Evolutionary conservation across 64 coral and sea anemone genomes (phyloP).

Genomic region (Montipora efflorescens): DNA sequence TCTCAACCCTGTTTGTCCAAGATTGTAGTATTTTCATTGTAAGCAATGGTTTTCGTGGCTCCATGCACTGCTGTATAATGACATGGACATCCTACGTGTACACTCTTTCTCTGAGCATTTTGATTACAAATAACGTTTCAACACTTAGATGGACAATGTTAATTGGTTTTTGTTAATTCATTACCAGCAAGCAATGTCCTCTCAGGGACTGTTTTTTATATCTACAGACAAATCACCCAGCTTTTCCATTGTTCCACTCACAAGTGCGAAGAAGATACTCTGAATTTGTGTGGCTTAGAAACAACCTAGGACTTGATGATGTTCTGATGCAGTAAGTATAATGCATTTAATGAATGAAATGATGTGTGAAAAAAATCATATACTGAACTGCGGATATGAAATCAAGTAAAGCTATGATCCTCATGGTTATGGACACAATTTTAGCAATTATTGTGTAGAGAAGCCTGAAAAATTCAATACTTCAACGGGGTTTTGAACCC

Average conservation of each 20-base stretch:
- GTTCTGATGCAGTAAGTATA: conserved; percentile 58
- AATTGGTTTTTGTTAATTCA: neutral
- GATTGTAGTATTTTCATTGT: too few relatives aligned
- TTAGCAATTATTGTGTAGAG: neutral
- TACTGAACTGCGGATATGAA: too few relatives aligned
- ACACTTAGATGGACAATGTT: neutral
- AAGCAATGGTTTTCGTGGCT: too few relatives aligned
- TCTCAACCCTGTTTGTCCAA: too few relatives aligned
- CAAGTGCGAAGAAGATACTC: conserved; percentile 84
- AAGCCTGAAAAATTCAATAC: neutral
- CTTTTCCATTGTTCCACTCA: conserved; percentile 81
- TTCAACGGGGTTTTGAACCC: too few relatives aligned
- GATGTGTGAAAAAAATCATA: too few relatives aligned
- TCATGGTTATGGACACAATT: too few relatives aligned
- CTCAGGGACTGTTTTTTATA: neutral
- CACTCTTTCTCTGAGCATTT: too few relatives aligned
- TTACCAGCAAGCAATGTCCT: neutral
- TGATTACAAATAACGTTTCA: too few relatives aligned
- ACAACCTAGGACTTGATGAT: conserved; percentile 75
- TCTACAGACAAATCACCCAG: conserved; percentile 83
- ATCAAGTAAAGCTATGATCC: too few relatives aligned
- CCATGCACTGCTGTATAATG: too few relatives aligned
- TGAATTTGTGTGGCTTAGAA: conserved; percentile 94
- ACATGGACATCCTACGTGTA: too few relatives aligned
- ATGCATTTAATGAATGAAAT: neutral